Conservation (phyloP, 2,888 invertebrate species). For the Pasiphila rectangulata region DNA sequence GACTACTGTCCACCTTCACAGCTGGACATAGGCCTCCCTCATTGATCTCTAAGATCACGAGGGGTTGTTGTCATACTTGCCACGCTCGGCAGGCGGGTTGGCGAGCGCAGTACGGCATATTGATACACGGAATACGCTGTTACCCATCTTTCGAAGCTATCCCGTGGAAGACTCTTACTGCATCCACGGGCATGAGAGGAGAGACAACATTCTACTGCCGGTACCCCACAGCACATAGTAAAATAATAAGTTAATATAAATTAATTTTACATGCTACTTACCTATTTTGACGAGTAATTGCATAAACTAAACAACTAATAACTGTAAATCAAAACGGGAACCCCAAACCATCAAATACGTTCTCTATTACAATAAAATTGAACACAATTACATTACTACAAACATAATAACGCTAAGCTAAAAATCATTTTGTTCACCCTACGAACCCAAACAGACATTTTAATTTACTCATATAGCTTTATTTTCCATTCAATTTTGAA, state of each 20-base stretch:
- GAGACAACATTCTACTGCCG: no score
- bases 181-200: no score
- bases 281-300: neutral
- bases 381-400: slow-evolving; percentile 60
- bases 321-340: slow-evolving; percentile 37
- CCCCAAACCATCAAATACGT: slow-evolving; percentile 54
- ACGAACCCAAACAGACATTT: slow-evolving; percentile 55
- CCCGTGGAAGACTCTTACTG: no score
- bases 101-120: no score
- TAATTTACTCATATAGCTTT: slow-evolving; percentile 55
- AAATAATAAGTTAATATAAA: neutral
- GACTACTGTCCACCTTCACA: no score
- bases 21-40: no score
- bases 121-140: no score
- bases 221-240: no score
- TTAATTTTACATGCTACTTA: neutral
- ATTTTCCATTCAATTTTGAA: slow-evolving; percentile 26
- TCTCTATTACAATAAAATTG: slow-evolving; percentile 57
- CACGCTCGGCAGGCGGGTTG: no score
- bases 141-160: no score
- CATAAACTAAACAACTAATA: slow-evolving; percentile 8
- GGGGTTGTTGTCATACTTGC: no score
- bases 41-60: no score
- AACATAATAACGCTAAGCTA: slow-evolving; percentile 51
- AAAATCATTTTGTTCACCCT: slow-evolving; percentile 35